phyloP scores from a whole-genome alignment of 2,113 vertebrate species.

The Oriolus oriolus region DNA sequence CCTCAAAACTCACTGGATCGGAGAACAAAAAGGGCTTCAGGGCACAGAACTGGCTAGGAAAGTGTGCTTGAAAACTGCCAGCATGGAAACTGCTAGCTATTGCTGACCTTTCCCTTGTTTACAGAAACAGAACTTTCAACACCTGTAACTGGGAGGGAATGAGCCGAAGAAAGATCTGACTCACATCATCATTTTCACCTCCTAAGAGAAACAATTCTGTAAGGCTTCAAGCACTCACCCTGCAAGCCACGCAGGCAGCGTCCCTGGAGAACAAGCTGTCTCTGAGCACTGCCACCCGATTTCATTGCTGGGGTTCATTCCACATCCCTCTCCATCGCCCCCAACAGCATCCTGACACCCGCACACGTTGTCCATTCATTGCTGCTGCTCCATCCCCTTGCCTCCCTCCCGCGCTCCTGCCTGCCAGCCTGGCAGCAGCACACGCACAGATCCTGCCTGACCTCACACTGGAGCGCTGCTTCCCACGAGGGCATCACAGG shows the following conservation, averaged over 20 bases:
- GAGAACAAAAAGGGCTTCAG: neutral
- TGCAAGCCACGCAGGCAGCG: neutral
- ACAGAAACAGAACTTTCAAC: neutral
- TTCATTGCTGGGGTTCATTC: neutral
- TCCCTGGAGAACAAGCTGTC: neutral
- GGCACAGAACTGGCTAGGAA: neutral
- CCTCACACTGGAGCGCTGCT: neutral
- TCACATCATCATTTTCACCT: neutral
- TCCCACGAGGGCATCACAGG: rapidly evolving
- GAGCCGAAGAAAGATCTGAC: neutral
- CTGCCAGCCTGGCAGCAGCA: neutral
- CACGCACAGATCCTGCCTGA: rapidly evolving
- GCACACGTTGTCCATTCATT: rapidly evolving
- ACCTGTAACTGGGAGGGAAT: constrained; percentile 4
- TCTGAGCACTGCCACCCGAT: neutral
- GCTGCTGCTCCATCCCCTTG: neutral
- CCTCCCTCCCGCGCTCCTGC: rapidly evolving
- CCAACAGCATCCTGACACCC: neutral
- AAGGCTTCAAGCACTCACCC: neutral
- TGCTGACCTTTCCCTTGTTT: neutral
- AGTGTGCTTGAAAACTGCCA: neutral
- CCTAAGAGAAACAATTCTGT: neutral
- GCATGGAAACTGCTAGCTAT: neutral
- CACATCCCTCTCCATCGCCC: neutral
- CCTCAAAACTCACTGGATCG: neutral